These are phyloP conservation scores for Semotilus atromaculatus DNA, from an alignment of 2,797 vertebrate species.

Conservation along the genomic window DNA sequence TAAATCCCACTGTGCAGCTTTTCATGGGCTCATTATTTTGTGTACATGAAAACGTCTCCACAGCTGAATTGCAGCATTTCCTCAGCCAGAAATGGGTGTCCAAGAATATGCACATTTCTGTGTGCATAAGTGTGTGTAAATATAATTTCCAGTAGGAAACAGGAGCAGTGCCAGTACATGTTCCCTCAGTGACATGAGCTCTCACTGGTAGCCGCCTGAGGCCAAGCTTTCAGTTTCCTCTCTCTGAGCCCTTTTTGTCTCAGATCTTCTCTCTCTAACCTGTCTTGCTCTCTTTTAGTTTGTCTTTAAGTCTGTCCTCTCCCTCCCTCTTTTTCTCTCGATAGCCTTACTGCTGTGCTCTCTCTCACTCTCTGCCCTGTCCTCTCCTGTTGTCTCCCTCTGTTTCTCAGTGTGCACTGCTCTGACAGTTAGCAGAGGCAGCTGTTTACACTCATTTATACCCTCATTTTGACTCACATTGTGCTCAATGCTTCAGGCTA, in stretches of 20 bases:
- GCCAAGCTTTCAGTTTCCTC: constrained; percentile 37
- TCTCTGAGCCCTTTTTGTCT: constrained; percentile 25
- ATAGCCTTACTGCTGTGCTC: constrained; percentile 20
- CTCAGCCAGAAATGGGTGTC: constrained; percentile 7
- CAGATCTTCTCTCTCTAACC: constrained; percentile 27
- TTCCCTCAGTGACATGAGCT: constrained; percentile 26
- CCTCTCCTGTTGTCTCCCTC: constrained; percentile 66
- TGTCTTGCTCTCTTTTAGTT: constrained; percentile 32
- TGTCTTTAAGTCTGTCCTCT: constrained; percentile 22
- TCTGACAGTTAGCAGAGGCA: constrained; percentile 81
- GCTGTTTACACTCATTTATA: constrained; percentile 80
- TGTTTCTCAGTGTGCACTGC: constrained; percentile 57
- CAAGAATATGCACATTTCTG: constrained; percentile 23
- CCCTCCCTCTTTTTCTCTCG: background rate
- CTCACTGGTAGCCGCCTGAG: constrained; percentile 42
- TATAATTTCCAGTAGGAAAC: constrained; percentile 33
- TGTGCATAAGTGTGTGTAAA: constrained; percentile 26
- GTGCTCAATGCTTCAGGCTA: constrained; percentile 60
- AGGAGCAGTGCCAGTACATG: constrained; percentile 24
- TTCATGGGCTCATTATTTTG: constrained; percentile 19
- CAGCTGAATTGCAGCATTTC: background rate
- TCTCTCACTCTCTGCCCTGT: constrained; percentile 53
- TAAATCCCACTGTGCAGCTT: constrained; percentile 8
- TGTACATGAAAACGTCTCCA: background rate
- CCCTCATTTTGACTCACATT: constrained; percentile 79